A percentile compares a stretch with the other conserved stretches of the same genome.
Conservation (phyloP, 2,888 invertebrate genomes). For the Lamellibrachia columna region DNA sequence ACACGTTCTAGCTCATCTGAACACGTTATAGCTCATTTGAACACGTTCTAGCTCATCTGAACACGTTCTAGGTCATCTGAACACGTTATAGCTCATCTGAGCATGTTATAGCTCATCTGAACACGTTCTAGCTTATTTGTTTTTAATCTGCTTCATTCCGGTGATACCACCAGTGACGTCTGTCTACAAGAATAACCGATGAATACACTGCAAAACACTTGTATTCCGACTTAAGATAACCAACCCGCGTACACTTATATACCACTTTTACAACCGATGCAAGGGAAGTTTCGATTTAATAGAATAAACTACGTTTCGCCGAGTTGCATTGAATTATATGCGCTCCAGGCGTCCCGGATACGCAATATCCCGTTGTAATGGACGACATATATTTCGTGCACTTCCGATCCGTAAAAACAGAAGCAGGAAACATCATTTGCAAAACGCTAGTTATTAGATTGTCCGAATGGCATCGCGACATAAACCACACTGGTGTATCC, state of each 20-base stretch:
- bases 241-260: neutral
- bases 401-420: neutral
- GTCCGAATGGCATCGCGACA: neutral
- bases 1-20: no score
- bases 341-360: neutral
- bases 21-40: no score
- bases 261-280: neutral
- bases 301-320: neutral
- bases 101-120: neutral
- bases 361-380: neutral
- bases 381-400: neutral
- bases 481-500: neutral
- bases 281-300: neutral
- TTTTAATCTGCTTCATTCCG: neutral
- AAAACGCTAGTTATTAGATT: neutral
- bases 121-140: neutral
- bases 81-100: no score
- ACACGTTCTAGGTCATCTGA: no score
- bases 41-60: no score
- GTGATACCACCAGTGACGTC: neutral
- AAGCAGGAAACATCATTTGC: neutral
- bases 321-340: neutral
- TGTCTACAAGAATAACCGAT: neutral
- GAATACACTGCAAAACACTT: neutral
- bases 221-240: neutral